Base-by-base conservation (phyloP, 2,888 invertebrate genomes). In the Patella caerulea region DNA sequence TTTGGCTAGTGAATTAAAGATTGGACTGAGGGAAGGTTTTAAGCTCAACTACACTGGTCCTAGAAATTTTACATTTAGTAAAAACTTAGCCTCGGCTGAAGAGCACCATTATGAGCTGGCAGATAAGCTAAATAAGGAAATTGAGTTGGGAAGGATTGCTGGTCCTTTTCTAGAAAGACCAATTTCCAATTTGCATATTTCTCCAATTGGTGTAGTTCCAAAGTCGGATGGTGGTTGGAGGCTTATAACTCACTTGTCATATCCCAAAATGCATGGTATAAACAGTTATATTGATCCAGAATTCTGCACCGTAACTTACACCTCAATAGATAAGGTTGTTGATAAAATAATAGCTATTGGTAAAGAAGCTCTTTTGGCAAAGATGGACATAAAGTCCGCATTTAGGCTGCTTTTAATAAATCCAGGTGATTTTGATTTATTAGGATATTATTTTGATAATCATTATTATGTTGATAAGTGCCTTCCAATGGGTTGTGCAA, bases 311-410 rank as follows among this genome's bases (percentile, higher is more conserved):
- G 81, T 79, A 17, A 45, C 76, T 19, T 81, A 81, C 70, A 76
- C 78, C 5, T 55, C 71, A 15, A 78, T 82, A 59, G 78, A 82
- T 29, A 56, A 73, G 29, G 81, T 79, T 1, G 45, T 82, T 24
- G 45, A 73, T 7, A 78, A 79, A 71, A 72, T 81, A 7, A 75
- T 73, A 53, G 53, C 45, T 11, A 17, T 79, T 19, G 80, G 79
- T 3, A 72, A 34, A 15, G 78, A 77, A 3, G 71, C 70, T n/a
- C 52, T 75, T 3, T 59, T 78, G 17, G 81, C 69, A 7, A 83
- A 82, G 71, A 29, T 72, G 3, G 82, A 82, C 56, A 79, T 82
- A 0, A 75, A 81, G 65, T 78, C 76, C n/a, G 80, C 82, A 11
- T 82, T 81, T 56, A 55, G 82, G 3, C 59, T 82, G 3, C 53